These are phyloP conservation scores for Anomalospiza imberbis DNA, from an alignment of 2,797 vertebrate species.

Conservation along the genomic window DNA sequence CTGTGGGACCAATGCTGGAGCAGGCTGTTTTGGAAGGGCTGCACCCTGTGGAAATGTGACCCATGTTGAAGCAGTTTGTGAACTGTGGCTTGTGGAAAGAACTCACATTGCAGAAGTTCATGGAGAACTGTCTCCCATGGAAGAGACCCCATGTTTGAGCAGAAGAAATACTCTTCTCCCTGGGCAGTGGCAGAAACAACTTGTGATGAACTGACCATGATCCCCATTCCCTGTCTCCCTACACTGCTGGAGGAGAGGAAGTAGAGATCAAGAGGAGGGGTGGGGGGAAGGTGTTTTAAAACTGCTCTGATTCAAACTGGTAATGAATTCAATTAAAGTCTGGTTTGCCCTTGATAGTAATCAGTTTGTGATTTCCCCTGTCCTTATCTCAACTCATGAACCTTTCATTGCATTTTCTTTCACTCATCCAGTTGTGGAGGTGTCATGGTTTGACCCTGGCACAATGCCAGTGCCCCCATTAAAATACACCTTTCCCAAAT, in stretches of 20 bases:
- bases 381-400: background rate
- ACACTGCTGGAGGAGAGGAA: background rate
- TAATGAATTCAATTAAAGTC: background rate
- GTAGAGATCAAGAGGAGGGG: too few relatives aligned
- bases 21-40: background rate
- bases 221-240: background rate
- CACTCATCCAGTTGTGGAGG: background rate
- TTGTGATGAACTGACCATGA: background rate
- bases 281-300: background rate
- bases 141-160: fast-evolving
- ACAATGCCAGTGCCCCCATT: too few relatives aligned
- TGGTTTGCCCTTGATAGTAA: background rate
- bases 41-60: background rate
- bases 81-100: background rate
- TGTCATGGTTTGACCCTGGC: too few relatives aligned
- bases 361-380: background rate
- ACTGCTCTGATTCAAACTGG: background rate
- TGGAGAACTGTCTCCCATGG: background rate
- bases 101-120: background rate
- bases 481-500: too few relatives aligned
- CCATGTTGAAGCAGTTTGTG: fast-evolving
- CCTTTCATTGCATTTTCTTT: background rate
- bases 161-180: background rate
- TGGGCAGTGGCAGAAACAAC: background rate
- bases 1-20: fast-evolving